Base-by-base conservation (phyloP, 2,888 invertebrate species). In the Romanomermis culicivorax region DNA sequence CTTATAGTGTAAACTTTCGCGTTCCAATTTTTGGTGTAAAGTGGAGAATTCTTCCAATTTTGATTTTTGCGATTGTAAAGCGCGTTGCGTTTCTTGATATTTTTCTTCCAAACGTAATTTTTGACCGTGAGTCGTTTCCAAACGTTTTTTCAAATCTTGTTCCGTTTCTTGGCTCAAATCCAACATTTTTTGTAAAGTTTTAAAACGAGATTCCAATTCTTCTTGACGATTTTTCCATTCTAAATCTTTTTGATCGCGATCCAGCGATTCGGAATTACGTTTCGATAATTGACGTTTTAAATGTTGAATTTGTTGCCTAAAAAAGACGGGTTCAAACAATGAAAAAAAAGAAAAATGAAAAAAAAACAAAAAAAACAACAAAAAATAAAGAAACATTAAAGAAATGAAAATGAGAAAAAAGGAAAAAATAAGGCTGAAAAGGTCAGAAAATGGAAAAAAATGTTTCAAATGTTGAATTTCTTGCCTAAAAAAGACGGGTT, bases 101-200 rank as follows among this genome's bases (percentile, higher is more conserved):
- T 29, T 54, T 27, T 52, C 50, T 24, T 49, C 27, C n/a, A 27
- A 7, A 27, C 4, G 4, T 24, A 29, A 29, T 3, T 42, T 51
- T 24, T 54, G 29, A 7, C n/a, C 42, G 47, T 27, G 29, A n/a
- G 49, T 23, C 2, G 26, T 24, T 24, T 54, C 54, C 51, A 54
- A 20, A 4, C 29, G 20, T 2, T 30, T 26, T 24, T 48, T 20
- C 51, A 54, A 27, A 7, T 54, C 54, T 23, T 52, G 26, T 52
- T 54, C 54, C 25, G 49, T 42, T 50, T 54, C 54, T 47, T 54
- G 54, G 20, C 54, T 23, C 3, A 49, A 25, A 29, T 24, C 23
- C 47, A 45, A 45, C 47, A 45, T 45, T 45, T 45, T 45, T 45
- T 45, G 47, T 23, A 45, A 17, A 7, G 47, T 23, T 23, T 45